A percentile compares a stretch with the other conserved stretches of the same genome.
These are phyloP conservation scores for Scomber japonicus DNA, from an alignment of 2,113 vertebrate species.

Conservation along the genomic window DNA sequence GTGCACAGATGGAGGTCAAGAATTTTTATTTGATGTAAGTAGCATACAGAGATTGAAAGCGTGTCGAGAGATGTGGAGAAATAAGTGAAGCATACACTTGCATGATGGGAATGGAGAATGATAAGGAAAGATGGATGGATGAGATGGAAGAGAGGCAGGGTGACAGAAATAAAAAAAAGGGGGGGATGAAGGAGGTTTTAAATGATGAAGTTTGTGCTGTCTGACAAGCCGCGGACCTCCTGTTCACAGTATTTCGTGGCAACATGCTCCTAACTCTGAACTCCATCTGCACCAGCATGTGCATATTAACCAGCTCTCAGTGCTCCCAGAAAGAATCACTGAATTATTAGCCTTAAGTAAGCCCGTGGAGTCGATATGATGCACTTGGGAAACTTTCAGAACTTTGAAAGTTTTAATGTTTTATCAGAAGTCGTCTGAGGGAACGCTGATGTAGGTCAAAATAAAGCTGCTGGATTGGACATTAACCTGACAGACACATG, in stretches of 20 bases:
- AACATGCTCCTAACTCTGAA: slow-evolving; percentile 30
- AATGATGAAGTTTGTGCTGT: slow-evolving; percentile 52
- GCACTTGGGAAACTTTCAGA: slow-evolving; percentile 52
- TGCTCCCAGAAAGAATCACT: slow-evolving; percentile 27
- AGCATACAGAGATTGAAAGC: slow-evolving; percentile 1
- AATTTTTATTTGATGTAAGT: slow-evolving; percentile 42
- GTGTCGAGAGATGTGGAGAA: slow-evolving; percentile 32
- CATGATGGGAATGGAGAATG: slow-evolving; percentile 6
- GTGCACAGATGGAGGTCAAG: slow-evolving; percentile 49
- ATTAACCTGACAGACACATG: neutral
- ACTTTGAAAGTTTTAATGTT: slow-evolving; percentile 60
- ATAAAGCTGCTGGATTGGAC: slow-evolving; percentile 5
- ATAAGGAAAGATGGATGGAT: slow-evolving; percentile 52
- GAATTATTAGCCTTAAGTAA: slow-evolving; percentile 53
- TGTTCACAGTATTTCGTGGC: slow-evolving; percentile 12
- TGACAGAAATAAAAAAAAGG: slow-evolving; percentile 16
- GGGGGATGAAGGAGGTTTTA: neutral
- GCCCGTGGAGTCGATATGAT: slow-evolving; percentile 16
- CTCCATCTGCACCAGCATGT: slow-evolving; percentile 19
- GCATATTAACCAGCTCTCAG: slow-evolving; percentile 27
- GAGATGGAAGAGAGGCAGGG: slow-evolving; percentile 30
- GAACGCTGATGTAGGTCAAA: slow-evolving; percentile 35
- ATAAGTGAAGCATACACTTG: slow-evolving; percentile 28
- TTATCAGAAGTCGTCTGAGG: slow-evolving; percentile 43
- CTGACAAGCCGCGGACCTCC: slow-evolving; percentile 18